Percentiles rank a stretch among this genome's conserved stretches.
Conservation (phyloP, 2,888 invertebrate genomes). For the Fragum whitleyi region DNA sequence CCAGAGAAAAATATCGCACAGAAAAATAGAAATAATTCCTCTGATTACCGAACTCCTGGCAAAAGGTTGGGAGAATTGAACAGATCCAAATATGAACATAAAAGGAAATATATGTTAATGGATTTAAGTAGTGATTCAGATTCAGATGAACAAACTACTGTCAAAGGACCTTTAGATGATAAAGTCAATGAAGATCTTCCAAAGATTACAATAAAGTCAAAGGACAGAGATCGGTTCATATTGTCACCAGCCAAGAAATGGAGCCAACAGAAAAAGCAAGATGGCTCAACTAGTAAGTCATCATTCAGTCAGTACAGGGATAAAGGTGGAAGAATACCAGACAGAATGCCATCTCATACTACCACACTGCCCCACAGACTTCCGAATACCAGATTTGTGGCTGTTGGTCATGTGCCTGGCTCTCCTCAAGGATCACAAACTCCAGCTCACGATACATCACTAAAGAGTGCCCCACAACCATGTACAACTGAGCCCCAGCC, state of each 20-base stretch:
- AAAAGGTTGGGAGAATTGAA: background rate
- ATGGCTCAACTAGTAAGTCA: background rate
- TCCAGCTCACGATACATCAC: background rate
- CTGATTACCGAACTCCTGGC: no score
- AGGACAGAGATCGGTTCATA: background rate
- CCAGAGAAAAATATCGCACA: no score
- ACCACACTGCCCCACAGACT: background rate
- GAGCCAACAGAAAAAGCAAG: background rate
- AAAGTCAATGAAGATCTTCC: conserved; percentile 31
- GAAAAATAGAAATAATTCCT: no score
- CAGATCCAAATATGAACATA: background rate
- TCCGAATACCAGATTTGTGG: conserved; percentile 5
- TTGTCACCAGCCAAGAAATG: background rate
- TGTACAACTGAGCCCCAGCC: background rate
- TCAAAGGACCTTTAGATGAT: no score
- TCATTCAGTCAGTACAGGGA: background rate
- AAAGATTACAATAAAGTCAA: conserved; percentile 19
- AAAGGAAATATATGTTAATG: background rate
- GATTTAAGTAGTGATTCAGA: conserved; percentile 31
- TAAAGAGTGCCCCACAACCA: background rate
- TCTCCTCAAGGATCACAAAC: background rate
- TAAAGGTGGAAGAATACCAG: background rate
- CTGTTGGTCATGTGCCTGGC: background rate
- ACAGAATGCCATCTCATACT: background rate
- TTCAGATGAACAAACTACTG: background rate